Percentiles rank a stretch among this genome's conserved stretches.
These are phyloP conservation scores for Cosmia pyralina DNA, from an alignment of 2,888 invertebrate genomes.

Conservation along the genomic window DNA sequence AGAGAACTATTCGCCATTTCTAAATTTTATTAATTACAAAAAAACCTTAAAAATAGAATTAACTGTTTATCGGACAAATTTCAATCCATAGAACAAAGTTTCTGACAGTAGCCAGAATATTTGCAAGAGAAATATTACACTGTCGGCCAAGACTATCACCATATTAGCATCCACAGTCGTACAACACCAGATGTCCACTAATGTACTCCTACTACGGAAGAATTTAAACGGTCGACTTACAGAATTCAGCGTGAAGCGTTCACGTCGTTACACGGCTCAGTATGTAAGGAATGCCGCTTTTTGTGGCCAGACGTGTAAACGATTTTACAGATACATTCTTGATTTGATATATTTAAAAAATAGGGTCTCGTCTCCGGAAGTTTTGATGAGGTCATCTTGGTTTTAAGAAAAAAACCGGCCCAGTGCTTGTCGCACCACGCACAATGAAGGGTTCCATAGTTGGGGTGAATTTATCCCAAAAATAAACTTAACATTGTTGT, in stretches of 20 bases:
- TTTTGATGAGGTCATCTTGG: conserved; percentile 48
- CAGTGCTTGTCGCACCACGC: no score
- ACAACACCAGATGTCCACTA: conserved; percentile 60
- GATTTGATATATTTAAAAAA: conserved; percentile 76
- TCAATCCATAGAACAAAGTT: neutral
- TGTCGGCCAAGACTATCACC: conserved; percentile 32
- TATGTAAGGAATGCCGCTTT: conserved; percentile 85
- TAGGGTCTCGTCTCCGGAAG: conserved; percentile 47
- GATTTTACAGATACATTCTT: conserved; percentile 79
- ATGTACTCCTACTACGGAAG: conserved; percentile 71
- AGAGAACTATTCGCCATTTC: neutral
- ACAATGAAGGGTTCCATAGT: no score
- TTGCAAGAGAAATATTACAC: conserved; percentile 29
- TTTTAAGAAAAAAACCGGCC: conserved; percentile 29
- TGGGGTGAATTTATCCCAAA: no score
- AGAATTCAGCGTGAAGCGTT: conserved; percentile 81
- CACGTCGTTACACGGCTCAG: conserved; percentile 76
- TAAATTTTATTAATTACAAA: neutral
- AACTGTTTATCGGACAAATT: neutral
- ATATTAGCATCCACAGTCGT: conserved; percentile 48
- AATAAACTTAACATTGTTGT: no score
- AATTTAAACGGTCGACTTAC: conserved; percentile 80
- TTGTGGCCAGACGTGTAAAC: conserved; percentile 76
- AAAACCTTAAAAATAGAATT: neutral
- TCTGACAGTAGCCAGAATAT: neutral